phyloP scores from a whole-genome alignment of 2,888 invertebrate genomes.

The Hydriomena furcata region DNA sequence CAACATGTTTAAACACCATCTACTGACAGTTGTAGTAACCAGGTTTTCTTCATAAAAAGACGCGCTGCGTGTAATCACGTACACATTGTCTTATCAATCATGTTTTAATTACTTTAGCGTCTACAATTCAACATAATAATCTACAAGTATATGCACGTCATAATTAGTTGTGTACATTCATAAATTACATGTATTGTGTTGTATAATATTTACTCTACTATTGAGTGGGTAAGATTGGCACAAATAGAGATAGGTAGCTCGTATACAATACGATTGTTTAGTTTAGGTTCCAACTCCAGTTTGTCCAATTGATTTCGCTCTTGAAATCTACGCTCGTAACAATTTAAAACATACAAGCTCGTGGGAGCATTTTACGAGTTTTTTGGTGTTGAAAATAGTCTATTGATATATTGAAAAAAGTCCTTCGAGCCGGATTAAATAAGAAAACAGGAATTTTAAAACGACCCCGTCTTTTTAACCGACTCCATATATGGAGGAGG shows the following conservation, averaged over 20 bases:
- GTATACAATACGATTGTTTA: constrained; percentile 3
- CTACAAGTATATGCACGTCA: constrained; percentile 19
- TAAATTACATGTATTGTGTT: constrained; percentile 5
- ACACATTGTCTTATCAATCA: constrained; percentile 65
- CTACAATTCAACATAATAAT: constrained; percentile 12
- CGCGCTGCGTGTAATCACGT: constrained; percentile 58
- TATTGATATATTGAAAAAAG: neutral
- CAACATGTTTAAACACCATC: too few relatives aligned
- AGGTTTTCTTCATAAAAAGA: constrained; percentile 15
- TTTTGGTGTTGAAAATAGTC: too few relatives aligned
- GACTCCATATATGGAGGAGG: too few relatives aligned
- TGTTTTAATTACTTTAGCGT: constrained; percentile 43
- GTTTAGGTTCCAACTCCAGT: constrained; percentile 6
- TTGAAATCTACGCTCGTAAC: neutral
- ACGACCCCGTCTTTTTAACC: too few relatives aligned
- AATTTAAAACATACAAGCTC: constrained; percentile 4
- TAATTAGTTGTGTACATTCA: constrained; percentile 19
- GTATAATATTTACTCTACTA: neutral
- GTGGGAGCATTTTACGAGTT: constrained; percentile 1
- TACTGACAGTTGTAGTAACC: too few relatives aligned
- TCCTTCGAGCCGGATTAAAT: constrained; percentile 8
- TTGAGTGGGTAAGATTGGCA: constrained; percentile 1
- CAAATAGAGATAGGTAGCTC: neutral
- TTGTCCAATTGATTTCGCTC: constrained; percentile 9
- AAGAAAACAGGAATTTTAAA: neutral